Evolutionary conservation across 2,888 invertebrate species (phyloP), one percentile per base, ranked within the genome.

Genomic region (Pyrrhosoma nymphula): DNA sequence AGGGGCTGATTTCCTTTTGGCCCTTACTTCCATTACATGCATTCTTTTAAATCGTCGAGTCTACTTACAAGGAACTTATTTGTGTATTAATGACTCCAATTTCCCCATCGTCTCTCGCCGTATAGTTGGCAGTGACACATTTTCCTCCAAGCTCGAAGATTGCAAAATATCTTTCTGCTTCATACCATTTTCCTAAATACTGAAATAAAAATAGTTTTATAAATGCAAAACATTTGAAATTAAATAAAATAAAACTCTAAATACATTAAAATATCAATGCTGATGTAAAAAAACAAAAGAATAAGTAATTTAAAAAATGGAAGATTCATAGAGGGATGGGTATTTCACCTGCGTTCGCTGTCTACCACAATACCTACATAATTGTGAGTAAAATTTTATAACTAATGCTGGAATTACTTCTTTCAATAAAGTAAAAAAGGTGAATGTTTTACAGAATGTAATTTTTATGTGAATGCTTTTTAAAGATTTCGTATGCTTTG

Each of bases 141-240:
- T 98, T 98, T 60, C 98, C 98, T 10, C 98, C 98, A 18, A 98
- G 97, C 96, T 98, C 98, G 96, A 98, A 98, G n/a, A 98, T 96
- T 89, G 98, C 98, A 96, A 98, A 98, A 97, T 98, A 98, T 96
- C 98, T 98, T 96, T 98, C 98, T 35, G 97, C 97, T 96, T 98
- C 98, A 96, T 98, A 98, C 98, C 98, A 98, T 96, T 97, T 97
- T 88, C 98, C 98, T 96, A 98, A 96, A 96, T 98, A 98, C 98
- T 98, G 97, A 60, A 56, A 88, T 14, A 95, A 88, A 56, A 16
- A 10, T 6, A 16, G 16, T 23, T 18, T 47, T 8, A 47, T 2
- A 47, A 47, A 47, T 47, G 2, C 47, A 47, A 47, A 47, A 69
- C 1, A 69, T 26, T 12, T 4, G 12, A 23, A 69, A 69, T 69